Evolutionary conservation across 2,888 invertebrate genomes (phyloP).

Genomic region (Diaprepes abbreviatus): DNA sequence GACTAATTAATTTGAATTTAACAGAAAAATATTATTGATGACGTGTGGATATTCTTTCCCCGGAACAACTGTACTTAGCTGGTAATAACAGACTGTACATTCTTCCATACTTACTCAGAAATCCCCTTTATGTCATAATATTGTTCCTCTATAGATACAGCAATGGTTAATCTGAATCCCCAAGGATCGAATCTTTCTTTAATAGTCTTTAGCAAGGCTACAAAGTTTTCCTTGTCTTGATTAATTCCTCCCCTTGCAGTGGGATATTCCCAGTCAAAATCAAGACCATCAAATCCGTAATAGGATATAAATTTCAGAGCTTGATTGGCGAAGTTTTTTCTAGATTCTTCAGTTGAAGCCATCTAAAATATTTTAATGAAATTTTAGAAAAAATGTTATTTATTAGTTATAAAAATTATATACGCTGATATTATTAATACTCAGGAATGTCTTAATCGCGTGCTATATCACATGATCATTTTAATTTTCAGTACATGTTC

Average conservation of each 20-base stretch:
- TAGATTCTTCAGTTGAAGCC: constrained; percentile 61
- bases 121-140: constrained; percentile 55
- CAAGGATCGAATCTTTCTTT: constrained; percentile 64
- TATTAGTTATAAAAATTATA: no score
- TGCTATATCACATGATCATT: no score
- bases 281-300: constrained; percentile 78
- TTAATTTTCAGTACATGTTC: no score
- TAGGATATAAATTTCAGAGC: constrained; percentile 61
- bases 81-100: no score
- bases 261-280: constrained; percentile 82
- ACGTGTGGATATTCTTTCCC: no score
- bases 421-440: no score
- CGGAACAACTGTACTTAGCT: no score
- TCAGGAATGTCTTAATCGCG: no score
- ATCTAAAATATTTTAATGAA: constrained; percentile 61
- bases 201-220: constrained; percentile 63
- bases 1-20: no score
- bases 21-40: no score
- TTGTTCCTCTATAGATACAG: constrained; percentile 66
- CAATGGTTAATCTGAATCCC: constrained; percentile 67
- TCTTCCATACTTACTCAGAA: constrained; percentile 59
- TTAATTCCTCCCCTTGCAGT: constrained; percentile 70
- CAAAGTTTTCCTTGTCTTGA: constrained; percentile 58
- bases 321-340: constrained; percentile 67
- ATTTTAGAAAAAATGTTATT: no score